These are phyloP conservation scores for Vollenhovia emeryi DNA, from an alignment of 1,140 invertebrate genomes.

Conservation along the genomic window DNA sequence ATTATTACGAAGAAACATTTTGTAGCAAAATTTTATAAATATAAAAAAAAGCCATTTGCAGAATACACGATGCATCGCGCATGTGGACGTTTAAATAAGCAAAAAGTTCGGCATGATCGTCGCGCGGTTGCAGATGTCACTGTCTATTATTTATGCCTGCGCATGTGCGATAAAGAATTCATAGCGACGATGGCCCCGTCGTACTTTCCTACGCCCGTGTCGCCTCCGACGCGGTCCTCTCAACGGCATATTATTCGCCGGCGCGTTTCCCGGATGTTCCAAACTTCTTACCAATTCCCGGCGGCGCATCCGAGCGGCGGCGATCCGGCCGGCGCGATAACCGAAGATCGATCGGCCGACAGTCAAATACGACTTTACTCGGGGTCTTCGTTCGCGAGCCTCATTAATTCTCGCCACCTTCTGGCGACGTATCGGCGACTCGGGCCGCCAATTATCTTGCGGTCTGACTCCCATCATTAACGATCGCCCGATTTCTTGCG, in stretches of 20 bases:
- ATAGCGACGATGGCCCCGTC: background rate
- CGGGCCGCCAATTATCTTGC: constrained; percentile 44
- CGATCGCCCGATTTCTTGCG: constrained; percentile 45
- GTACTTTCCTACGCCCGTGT: background rate
- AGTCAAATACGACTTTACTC: constrained; percentile 34
- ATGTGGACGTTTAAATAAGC: background rate
- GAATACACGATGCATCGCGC: background rate
- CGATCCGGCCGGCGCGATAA: constrained; percentile 37
- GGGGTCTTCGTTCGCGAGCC: constrained; percentile 33
- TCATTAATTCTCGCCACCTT: constrained; percentile 43
- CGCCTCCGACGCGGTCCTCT: background rate
- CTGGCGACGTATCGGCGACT: constrained; percentile 38
- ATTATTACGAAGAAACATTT: background rate
- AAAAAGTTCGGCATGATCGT: background rate
- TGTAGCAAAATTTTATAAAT: background rate
- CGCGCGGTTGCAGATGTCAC: constrained; percentile 15
- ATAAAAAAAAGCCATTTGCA: background rate
- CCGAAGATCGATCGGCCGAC: constrained; percentile 48
- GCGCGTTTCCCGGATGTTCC: constrained; percentile 4
- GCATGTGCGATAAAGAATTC: constrained; percentile 30
- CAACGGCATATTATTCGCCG: constrained; percentile 28
- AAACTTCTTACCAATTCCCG: constrained; percentile 37
- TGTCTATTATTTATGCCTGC: constrained; percentile 38
- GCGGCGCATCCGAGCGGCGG: constrained; percentile 1
- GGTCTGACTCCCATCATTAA: constrained; percentile 53